A percentile compares a stretch with the other conserved stretches of the same genome.
phyloP scores from a whole-genome alignment of 2,888 invertebrate species.

The Acrobasis consociella region DNA sequence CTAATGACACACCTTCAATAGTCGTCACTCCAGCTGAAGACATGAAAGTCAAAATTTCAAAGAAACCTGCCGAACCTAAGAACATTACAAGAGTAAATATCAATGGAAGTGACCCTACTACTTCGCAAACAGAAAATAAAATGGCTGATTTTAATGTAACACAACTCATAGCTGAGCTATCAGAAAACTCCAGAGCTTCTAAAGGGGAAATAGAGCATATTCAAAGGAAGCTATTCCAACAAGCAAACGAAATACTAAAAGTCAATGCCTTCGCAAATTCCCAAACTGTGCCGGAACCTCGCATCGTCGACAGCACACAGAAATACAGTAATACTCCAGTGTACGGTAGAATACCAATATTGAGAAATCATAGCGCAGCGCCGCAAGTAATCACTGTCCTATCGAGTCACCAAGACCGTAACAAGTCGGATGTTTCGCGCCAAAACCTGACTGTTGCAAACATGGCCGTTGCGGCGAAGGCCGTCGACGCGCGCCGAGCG shows the following conservation, averaged over 20 bases:
- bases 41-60: slow-evolving; percentile 67
- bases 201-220: slow-evolving; percentile 74
- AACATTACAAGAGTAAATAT: slow-evolving; percentile 39
- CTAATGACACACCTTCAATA: slow-evolving; percentile 56
- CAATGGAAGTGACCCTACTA: slow-evolving; percentile 34
- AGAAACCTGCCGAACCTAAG: slow-evolving; percentile 45
- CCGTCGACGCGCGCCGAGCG: slow-evolving; percentile 42
- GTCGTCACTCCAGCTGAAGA: slow-evolving; percentile 68
- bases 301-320: slow-evolving; percentile 62
- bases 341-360: slow-evolving; percentile 62
- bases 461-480: slow-evolving; percentile 40
- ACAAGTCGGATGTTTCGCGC: slow-evolving; percentile 47
- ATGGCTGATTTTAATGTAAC: slow-evolving; percentile 72
- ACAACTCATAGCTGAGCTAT: slow-evolving; percentile 71
- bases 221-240: slow-evolving; percentile 69
- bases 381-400: slow-evolving; percentile 35
- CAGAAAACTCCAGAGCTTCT: slow-evolving; percentile 72
- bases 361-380: slow-evolving; percentile 50
- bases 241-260: slow-evolving; percentile 77
- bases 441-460: slow-evolving; percentile 40
- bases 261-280: slow-evolving; percentile 70
- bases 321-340: slow-evolving; percentile 58
- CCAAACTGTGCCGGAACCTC: slow-evolving; percentile 51
- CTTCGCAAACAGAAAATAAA: slow-evolving; percentile 40
- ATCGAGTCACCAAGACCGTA: slow-evolving; percentile 41